A percentile compares a stretch with the other conserved stretches of the same genome.
phyloP scores from a whole-genome alignment of 2,888 invertebrate genomes.

The Caradrina kadenii region DNA sequence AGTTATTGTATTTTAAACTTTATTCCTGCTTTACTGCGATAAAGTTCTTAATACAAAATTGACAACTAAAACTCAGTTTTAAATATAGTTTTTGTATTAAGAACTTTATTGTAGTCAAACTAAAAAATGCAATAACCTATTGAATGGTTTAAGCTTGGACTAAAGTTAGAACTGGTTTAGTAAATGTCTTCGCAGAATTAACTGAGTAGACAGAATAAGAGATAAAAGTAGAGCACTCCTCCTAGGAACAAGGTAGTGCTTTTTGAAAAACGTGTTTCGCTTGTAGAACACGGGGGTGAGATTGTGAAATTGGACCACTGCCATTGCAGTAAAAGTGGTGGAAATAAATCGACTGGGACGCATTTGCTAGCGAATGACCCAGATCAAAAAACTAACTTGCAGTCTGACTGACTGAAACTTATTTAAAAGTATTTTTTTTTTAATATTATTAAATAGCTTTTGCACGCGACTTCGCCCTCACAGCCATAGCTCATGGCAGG shows the following conservation, averaged over 20 bases:
- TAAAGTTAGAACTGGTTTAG: not conserved
- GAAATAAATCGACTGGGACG: slow-evolving; percentile 86
- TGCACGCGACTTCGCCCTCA: no score
- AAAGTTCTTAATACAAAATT: no score
- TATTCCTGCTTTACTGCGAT: not conserved
- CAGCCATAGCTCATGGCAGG: no score
- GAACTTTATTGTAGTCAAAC: not conserved
- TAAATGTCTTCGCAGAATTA: slow-evolving; percentile 53
- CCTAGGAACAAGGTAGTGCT: slow-evolving; percentile 75
- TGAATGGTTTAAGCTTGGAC: not conserved
- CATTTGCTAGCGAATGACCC: slow-evolving; percentile 84
- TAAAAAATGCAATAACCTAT: not conserved
- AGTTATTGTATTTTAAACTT: not conserved
- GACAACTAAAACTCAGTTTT: no score
- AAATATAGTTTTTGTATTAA: not conserved
- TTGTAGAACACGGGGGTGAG: slow-evolving; percentile 82
- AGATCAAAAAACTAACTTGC: slow-evolving; percentile 80
- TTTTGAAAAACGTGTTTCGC: slow-evolving; percentile 84
- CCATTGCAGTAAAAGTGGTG: slow-evolving; percentile 90
- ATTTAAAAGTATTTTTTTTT: slow-evolving; percentile 19
- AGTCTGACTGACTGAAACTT: slow-evolving; percentile 60
- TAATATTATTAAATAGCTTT: no score
- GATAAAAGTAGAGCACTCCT: slow-evolving; percentile 65
- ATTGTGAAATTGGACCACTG: slow-evolving; percentile 87
- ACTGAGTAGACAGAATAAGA: slow-evolving; percentile 68